Evolutionary conservation across 2,888 invertebrate genomes (phyloP).

Genomic region (Acholoe squamosa): DNA sequence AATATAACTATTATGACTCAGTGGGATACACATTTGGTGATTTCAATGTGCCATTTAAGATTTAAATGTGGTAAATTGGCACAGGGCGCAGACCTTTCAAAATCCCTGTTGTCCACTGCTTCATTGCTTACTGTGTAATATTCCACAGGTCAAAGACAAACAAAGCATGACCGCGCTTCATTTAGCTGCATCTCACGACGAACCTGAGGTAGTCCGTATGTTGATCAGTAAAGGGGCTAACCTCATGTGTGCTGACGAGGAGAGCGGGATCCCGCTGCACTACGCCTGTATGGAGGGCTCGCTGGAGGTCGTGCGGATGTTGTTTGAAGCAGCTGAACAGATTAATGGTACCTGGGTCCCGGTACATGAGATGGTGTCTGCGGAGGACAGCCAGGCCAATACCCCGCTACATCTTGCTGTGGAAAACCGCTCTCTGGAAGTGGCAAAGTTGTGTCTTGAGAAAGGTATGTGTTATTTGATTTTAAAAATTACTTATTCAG

Average conservation of each 20-base stretch:
- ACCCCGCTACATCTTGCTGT: constrained; percentile 94
- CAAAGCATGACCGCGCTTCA: constrained; percentile 88
- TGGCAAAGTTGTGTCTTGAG: constrained; percentile 85
- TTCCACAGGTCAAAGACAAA: constrained; percentile 87
- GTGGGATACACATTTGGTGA: too few relatives aligned
- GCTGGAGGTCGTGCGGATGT: constrained; percentile 84
- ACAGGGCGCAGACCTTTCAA: too few relatives aligned
- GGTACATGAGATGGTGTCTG: constrained; percentile 87
- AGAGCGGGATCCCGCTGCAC: constrained; percentile 89
- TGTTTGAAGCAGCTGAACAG: constrained; percentile 88
- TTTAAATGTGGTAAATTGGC: too few relatives aligned
- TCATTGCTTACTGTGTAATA: too few relatives aligned
- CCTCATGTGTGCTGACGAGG: constrained; percentile 79
- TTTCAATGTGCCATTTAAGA: too few relatives aligned
- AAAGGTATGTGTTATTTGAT: constrained; percentile 73
- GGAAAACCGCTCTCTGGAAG: constrained; percentile 92
- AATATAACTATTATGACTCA: too few relatives aligned
- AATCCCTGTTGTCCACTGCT: too few relatives aligned
- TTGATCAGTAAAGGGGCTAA: constrained; percentile 88
- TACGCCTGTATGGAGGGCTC: constrained; percentile 90
- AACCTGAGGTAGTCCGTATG: constrained; percentile 77
- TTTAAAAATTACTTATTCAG: too few relatives aligned
- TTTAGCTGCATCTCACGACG: constrained; percentile 83
- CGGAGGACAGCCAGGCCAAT: constrained; percentile 91
- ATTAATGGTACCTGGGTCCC: constrained; percentile 83